Evolutionary conservation across 2,113 vertebrate species (phyloP), one percentile per base, ranked within the genome.

Genomic region (Cephalopholis sonnerati): DNA sequence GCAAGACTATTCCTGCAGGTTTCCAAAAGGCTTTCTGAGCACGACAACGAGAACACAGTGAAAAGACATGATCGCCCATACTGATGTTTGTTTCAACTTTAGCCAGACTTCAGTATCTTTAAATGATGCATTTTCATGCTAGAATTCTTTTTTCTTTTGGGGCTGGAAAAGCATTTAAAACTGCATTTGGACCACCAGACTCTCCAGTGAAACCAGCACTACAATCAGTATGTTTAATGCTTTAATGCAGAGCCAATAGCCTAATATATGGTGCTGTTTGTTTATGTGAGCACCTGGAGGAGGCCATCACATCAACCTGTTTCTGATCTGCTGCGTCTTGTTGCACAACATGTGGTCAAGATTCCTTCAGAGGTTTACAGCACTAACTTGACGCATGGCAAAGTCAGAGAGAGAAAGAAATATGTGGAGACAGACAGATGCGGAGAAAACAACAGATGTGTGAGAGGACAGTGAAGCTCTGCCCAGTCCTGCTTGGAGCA

Each of bases 401-500:
- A 59, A 81, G 6, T 44, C 15, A 39, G 24, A 15, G n/a, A 58
- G 16, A 64, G 51, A 74, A 41, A 59, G 48, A 54, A 36, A 67
- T n/a, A n/a, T 2, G 18, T 24, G 20, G 32, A 78, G 36, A 51
- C 16, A 46, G 29, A 51, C 29, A 7, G 50, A 67, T 17, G 22
- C 4, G 39, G 16, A 65, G 61, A 77, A 76, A 77, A 75, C 13
- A 48, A n/a, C 48, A 84, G 66, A 83, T 67, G 78, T 85, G 67
- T 32, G 61, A 70, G 44, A 54, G 59, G 77, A 62, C 29, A 8
- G 65, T 22, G 4, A 74, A 84, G 48, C 53, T 77, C 51, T 32
- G 55, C 62, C 63, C 66, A 22, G 5, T 65, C 51, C 32, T 53
- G 75, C 32, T 65, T 8, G 36, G 79, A 61, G 51, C 39, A 46